Percentiles rank a stretch among this genome's conserved stretches.
phyloP scores from a whole-genome alignment of 2,797 vertebrate species.

The Catharus ustulatus region DNA sequence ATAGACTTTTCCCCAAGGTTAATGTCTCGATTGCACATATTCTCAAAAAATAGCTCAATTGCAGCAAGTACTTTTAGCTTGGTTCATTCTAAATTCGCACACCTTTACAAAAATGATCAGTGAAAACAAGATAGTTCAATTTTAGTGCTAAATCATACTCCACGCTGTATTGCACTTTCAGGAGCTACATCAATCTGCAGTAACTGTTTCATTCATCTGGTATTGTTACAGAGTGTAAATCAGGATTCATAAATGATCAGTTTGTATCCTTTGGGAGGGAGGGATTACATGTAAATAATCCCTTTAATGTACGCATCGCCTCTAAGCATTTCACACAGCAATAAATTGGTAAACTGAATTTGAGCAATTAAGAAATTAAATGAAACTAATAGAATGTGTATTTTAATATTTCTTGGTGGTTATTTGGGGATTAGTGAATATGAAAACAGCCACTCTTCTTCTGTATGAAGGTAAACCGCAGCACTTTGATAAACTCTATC shows the following conservation, averaged over 20 bases:
- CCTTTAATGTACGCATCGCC: slow-evolving; percentile 89
- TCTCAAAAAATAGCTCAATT: slow-evolving; percentile 27
- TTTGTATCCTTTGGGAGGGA: slow-evolving; percentile 85
- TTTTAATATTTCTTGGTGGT: slow-evolving; percentile 82
- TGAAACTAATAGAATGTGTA: slow-evolving; percentile 83
- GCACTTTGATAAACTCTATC: slow-evolving; percentile 59
- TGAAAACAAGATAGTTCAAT: slow-evolving; percentile 57
- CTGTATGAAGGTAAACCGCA: slow-evolving; percentile 40
- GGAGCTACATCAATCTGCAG: slow-evolving; percentile 58
- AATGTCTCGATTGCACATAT: slow-evolving; percentile 42
- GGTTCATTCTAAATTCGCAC: slow-evolving; percentile 54
- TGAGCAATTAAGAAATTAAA: slow-evolving; percentile 89
- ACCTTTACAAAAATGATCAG: slow-evolving; percentile 48
- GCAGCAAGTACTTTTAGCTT: slow-evolving; percentile 46
- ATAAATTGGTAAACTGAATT: slow-evolving; percentile 90
- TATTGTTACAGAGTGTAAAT: slow-evolving; percentile 76
- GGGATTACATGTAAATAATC: slow-evolving; percentile 96
- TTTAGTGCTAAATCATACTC: slow-evolving; percentile 62
- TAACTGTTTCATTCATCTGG: slow-evolving; percentile 72
- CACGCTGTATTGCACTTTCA: slow-evolving; percentile 13
- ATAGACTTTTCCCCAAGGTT: neutral
- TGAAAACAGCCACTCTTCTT: slow-evolving; percentile 62
- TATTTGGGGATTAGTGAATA: slow-evolving; percentile 78
- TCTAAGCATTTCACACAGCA: slow-evolving; percentile 91
- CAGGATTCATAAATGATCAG: slow-evolving; percentile 81